phyloP scores from a whole-genome alignment of 2,797 vertebrate species.

The Austrolebias charrua region DNA sequence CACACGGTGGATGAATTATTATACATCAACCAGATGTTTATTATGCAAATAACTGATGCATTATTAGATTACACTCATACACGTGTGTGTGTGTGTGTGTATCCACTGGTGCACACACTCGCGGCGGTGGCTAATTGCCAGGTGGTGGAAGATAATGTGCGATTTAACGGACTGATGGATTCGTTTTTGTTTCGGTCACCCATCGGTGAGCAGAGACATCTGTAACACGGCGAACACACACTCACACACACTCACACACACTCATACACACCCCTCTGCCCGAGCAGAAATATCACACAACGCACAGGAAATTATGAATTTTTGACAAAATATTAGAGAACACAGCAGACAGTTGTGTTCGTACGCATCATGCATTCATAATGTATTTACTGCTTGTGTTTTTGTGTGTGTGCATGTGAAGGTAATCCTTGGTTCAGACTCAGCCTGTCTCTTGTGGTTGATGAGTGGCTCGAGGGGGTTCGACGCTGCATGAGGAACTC shows the following conservation, averaged over 20 bases:
- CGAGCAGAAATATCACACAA: slow-evolving; percentile 33
- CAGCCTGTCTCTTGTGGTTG: slow-evolving; percentile 63
- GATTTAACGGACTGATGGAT: slow-evolving; percentile 79
- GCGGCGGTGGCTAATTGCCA: slow-evolving; percentile 75
- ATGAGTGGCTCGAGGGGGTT: slow-evolving; percentile 67
- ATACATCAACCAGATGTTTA: slow-evolving; percentile 56
- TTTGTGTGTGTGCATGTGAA: slow-evolving; percentile 4
- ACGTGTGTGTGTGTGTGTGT: slow-evolving; percentile 23
- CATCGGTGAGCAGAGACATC: slow-evolving; percentile 72
- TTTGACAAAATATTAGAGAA: slow-evolving; percentile 12
- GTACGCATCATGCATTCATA: not conserved
- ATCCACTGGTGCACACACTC: slow-evolving; percentile 32
- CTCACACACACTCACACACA: slow-evolving; percentile 12
- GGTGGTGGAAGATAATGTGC: slow-evolving; percentile 78
- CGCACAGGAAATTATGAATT: slow-evolving; percentile 13
- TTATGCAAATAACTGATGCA: slow-evolving; percentile 62
- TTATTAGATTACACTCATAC: slow-evolving; percentile 66
- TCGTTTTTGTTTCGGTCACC: slow-evolving; percentile 78
- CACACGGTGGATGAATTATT: slow-evolving; percentile 61
- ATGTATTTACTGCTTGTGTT: not conserved
- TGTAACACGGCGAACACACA: slow-evolving; percentile 61
- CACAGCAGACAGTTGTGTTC: slow-evolving; percentile 2
- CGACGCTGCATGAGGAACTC: slow-evolving; percentile 57
- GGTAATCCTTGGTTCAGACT: slow-evolving; percentile 53
- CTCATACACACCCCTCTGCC: slow-evolving; percentile 40